Evolutionary conservation across 2,113 vertebrate species (phyloP).

Genomic region (Oostethus manadensis): DNA sequence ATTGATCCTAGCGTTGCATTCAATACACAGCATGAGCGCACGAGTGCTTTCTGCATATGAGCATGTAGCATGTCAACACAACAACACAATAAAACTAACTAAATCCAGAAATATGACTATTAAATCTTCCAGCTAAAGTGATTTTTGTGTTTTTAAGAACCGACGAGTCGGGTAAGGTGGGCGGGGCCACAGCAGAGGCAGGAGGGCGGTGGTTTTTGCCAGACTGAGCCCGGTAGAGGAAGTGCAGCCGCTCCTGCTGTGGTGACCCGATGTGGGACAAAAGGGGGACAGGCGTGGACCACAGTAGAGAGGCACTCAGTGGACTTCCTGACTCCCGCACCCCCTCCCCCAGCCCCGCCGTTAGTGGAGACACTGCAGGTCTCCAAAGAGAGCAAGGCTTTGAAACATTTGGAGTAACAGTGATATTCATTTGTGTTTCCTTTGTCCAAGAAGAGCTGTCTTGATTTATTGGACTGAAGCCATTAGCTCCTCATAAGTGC

Average conservation of each 20-base stretch:
- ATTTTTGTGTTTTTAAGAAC: conserved; percentile 65
- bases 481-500: conserved; percentile 74
- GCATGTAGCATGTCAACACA: conserved; percentile 55
- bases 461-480: conserved; percentile 66
- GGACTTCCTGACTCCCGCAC: conserved; percentile 37
- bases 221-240: conserved; percentile 45
- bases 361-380: conserved; percentile 51
- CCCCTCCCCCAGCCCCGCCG: conserved; percentile 10
- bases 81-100: conserved; percentile 54
- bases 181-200: conserved; percentile 31
- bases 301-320: conserved; percentile 70
- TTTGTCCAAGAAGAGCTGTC: background rate
- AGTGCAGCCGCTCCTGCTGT: conserved; percentile 48
- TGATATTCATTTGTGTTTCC: conserved; percentile 66
- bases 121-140: conserved; percentile 75
- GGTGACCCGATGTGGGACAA: conserved; percentile 1
- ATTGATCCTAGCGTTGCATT: conserved; percentile 70
- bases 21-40: conserved; percentile 68
- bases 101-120: conserved; percentile 70
- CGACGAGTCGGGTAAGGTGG: conserved; percentile 37
- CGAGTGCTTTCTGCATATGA: conserved; percentile 72
- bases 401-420: conserved; percentile 71
- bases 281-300: conserved; percentile 23
- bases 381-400: conserved; percentile 65
- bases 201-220: conserved; percentile 26